Conservation (phyloP, 2,113 vertebrate genomes). For the Cochlearius cochlearius region DNA sequence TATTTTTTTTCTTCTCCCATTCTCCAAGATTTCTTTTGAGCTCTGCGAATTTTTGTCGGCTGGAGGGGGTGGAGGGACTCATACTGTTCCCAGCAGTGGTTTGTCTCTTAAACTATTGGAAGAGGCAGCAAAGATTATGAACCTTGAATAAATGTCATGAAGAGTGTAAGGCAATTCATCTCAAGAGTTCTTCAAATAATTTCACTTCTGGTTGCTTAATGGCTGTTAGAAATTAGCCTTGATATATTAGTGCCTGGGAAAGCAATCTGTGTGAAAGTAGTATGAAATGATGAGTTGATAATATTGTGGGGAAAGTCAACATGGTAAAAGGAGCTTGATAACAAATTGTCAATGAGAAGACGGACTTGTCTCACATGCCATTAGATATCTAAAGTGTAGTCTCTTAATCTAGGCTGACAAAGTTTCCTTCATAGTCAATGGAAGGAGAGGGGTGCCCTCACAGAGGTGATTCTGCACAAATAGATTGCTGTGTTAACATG, state of each 20-base stretch:
- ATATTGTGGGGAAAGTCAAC: neutral
- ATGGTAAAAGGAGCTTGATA: neutral
- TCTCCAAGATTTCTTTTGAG: neutral
- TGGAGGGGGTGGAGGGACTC: neutral
- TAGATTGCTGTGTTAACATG: neutral
- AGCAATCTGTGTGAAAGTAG: neutral
- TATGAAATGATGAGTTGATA: neutral
- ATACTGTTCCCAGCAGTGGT: neutral
- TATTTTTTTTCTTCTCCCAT: neutral
- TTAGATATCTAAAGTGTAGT: neutral
- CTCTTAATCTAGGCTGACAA: neutral
- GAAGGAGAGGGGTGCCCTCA: neutral
- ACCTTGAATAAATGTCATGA: neutral
- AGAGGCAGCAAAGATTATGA: neutral
- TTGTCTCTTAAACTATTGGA: neutral
- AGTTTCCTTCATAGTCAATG: neutral
- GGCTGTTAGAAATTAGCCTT: neutral
- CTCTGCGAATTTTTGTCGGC: neutral
- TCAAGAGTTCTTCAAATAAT: conserved; percentile 15
- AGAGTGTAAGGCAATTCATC: neutral
- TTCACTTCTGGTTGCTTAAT: neutral
- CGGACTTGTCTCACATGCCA: neutral
- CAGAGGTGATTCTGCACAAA: neutral
- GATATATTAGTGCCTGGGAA: neutral
- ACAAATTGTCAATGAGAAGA: neutral